Evolutionary conservation across 2,888 invertebrate genomes (phyloP), one percentile per base, ranked within the genome.

Genomic region (Trissolcus japonicus): DNA sequence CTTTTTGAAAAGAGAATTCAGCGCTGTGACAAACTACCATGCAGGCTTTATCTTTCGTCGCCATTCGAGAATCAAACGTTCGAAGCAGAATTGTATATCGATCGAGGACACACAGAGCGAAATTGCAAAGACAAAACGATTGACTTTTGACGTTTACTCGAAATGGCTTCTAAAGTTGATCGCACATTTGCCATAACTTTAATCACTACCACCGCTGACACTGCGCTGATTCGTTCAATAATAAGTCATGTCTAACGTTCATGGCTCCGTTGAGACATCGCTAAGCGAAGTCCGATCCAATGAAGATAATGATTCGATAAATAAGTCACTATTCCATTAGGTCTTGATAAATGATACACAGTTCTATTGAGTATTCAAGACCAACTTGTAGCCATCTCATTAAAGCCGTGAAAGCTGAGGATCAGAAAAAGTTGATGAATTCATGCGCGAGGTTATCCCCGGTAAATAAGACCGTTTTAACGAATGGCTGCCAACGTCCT

Each of bases 11-110:
- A 68, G 62, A 56, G 14, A 66, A 68, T 65, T 69, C 68, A 79
- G 73, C 54, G 67, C 69, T 68, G 76, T 80, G 81, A 83, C 82
- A 81, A 83, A 82, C 79, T 80, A 75, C n/a, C 74, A 81, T 69
- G 79, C 72, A 76, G 63, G 69, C 67, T 68, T 76, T 79, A 69
- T 79, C 69, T 68, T 66, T 57, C 16, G 59, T 21, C 73, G 78
- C 78, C 79, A 73, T 71, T 51, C 35, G 1, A n/a, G 46, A 75
- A 60, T 72, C 25, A 57, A 72, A 67, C 60, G 60, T 59, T 71
- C 51, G 53, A n/a, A 25, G 41, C 25, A 14, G 29, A 63, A 63
- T 60, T 16, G 41, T 17, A 17, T 57, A 72, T 72, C 53, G 56
- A 61, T 76, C 56, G 19, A 14, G n/a, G n/a, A 16, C 46, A 16